A percentile compares a stretch with the other conserved stretches of the same genome.
Evolutionary conservation across 2,797 vertebrate species (phyloP).

Genomic region (Macropodus opercularis): DNA sequence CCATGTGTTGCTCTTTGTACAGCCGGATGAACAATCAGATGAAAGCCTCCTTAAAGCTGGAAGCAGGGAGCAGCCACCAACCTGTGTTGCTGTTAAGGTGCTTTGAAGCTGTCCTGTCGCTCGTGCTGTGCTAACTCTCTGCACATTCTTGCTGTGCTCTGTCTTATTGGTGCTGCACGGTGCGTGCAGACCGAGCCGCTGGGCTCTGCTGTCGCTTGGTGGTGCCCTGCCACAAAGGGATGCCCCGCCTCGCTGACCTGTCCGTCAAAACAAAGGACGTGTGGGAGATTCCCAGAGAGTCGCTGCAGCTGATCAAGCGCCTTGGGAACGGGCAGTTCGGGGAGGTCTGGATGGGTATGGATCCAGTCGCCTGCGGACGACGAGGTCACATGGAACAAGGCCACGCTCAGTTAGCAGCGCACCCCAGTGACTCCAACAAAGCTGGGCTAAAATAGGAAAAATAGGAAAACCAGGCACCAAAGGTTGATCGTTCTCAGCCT

Average conservation of each 20-base stretch:
- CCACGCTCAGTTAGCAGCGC: conserved; percentile 47
- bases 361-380: conserved; percentile 70
- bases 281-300: conserved; percentile 98
- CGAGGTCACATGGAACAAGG: conserved; percentile 81
- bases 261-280: conserved; percentile 99
- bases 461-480: conserved; percentile 16
- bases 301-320: conserved; percentile 96
- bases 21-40: too few species aligned
- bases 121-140: conserved; percentile 39
- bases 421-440: conserved; percentile 25
- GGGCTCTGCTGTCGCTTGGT: conserved; percentile 98
- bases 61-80: too few species aligned
- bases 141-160: conserved; percentile 19
- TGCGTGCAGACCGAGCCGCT: conserved; percentile 89
- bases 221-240: conserved; percentile 97
- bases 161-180: conserved; percentile 35
- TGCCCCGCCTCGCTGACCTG: conserved; percentile 97
- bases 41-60: too few species aligned
- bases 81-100: too few species aligned
- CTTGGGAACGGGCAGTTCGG: conserved; percentile 99
- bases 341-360: conserved; percentile 99
- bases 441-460: neutral
- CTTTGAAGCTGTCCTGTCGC: neutral
- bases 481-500: conserved; percentile 21
- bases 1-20: conserved; percentile 23